These are phyloP conservation scores for Xyliphius kryptos DNA, from an alignment of 2,113 vertebrate genomes.

Conservation along the genomic window DNA sequence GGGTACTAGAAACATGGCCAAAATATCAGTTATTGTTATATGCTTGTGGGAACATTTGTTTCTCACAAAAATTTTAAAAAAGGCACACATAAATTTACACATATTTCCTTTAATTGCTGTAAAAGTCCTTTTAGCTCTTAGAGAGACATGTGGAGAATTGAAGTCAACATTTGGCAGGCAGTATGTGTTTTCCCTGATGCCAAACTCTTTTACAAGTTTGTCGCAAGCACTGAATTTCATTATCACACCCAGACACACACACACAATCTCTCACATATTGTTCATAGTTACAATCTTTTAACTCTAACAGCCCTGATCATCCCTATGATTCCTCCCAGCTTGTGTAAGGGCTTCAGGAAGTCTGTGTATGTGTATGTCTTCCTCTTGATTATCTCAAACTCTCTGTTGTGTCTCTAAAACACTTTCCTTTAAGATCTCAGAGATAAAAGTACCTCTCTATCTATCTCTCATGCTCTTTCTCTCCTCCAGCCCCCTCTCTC, in stretches of 20 bases:
- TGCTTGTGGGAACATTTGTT: too few species aligned
- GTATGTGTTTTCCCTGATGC: background rate
- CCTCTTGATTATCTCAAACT: background rate
- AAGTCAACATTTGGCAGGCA: conserved; percentile 12
- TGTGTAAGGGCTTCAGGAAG: conserved; percentile 26
- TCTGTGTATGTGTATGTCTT: conserved; percentile 25
- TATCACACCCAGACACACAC: conserved; percentile 15
- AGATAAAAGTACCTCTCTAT: conserved; percentile 32
- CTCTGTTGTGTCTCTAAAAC: conserved; percentile 30
- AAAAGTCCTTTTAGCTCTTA: too few species aligned
- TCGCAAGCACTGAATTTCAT: conserved; percentile 21
- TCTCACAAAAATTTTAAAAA: too few species aligned
- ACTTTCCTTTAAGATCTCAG: conserved; percentile 29
- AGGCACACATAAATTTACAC: too few species aligned
- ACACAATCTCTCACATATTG: background rate
- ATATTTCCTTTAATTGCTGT: too few species aligned
- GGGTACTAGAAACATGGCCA: too few species aligned
- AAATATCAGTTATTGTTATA: too few species aligned
- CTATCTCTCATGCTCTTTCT: conserved; percentile 6
- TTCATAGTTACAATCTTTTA: conserved; percentile 25
- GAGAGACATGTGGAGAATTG: too few species aligned
- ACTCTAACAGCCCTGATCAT: conserved; percentile 17
- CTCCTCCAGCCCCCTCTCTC: too few species aligned
- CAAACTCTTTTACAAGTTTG: conserved; percentile 17
- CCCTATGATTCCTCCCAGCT: conserved; percentile 15